phyloP scores from a whole-genome alignment of 2,888 invertebrate genomes.

The Stenchaetothrips biformis region DNA sequence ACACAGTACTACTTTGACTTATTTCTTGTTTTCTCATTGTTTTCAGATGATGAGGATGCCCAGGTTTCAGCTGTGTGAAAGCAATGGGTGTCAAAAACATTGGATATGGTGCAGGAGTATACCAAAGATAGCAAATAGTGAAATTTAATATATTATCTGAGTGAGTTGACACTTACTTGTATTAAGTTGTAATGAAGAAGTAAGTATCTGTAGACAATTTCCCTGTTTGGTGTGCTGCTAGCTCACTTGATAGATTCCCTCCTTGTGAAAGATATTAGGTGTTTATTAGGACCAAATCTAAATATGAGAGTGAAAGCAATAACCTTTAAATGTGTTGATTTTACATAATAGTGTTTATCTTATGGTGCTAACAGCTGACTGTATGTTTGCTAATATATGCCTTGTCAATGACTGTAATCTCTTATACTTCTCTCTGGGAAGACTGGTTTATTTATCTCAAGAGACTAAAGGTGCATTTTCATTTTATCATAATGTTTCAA shows the following conservation, averaged over 20 bases:
- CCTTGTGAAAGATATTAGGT: slow-evolving; percentile 10
- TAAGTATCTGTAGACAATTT: background rate
- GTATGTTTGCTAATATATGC: background rate
- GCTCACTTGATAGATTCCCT: background rate
- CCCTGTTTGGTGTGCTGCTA: slow-evolving; percentile 11
- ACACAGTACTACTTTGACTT: slow-evolving; percentile 39
- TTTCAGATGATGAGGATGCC: slow-evolving; percentile 61
- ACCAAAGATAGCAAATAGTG: slow-evolving; percentile 18
- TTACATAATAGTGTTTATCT: background rate
- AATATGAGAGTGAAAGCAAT: slow-evolving; percentile 6
- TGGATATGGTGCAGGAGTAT: background rate
- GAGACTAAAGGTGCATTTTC: background rate
- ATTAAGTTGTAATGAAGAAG: slow-evolving; percentile 10
- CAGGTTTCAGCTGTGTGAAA: slow-evolving; percentile 58
- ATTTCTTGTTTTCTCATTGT: slow-evolving; percentile 41
- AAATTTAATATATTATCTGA: slow-evolving; percentile 24
- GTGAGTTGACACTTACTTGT: background rate
- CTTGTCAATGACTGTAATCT: background rate
- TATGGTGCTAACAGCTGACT: slow-evolving; percentile 17
- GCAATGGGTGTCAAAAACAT: slow-evolving; percentile 1
- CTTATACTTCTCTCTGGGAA: background rate
- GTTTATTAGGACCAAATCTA: background rate
- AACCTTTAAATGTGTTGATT: background rate
- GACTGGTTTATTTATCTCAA: background rate
- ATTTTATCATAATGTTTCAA: background rate